These are phyloP conservation scores for Bergia puertoricense DNA, from an alignment of 92 coral and sea anemone species.

Conservation along the genomic window DNA sequence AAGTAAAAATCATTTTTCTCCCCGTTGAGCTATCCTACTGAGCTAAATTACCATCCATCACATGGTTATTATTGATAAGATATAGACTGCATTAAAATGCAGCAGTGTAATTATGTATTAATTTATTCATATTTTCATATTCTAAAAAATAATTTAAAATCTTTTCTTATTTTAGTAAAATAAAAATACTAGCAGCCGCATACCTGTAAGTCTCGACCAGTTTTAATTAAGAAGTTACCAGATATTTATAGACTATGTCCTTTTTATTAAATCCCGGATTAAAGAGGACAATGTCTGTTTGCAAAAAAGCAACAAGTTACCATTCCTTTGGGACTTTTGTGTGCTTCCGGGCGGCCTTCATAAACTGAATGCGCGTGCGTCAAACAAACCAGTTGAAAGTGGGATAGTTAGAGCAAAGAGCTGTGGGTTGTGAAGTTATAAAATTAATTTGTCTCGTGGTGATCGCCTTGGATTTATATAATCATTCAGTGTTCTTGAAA, in stretches of 20 bases:
- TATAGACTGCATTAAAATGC: constrained; percentile 16
- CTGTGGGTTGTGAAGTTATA: constrained; percentile 9
- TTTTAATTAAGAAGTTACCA: neutral
- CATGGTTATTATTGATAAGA: constrained; percentile 3
- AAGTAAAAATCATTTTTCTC: constrained; percentile 11
- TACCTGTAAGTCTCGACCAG: neutral
- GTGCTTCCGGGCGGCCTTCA: neutral
- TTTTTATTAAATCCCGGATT: too few relatives aligned
- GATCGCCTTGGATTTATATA: constrained; percentile 21
- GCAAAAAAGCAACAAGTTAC: neutral
- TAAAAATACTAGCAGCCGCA: neutral
- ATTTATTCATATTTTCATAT: constrained; percentile 3
- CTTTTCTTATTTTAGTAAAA: neutral
- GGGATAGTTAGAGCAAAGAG: too few relatives aligned
- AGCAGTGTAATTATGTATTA: constrained; percentile 12
- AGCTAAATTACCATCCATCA: constrained; percentile 10
- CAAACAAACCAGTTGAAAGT: too few relatives aligned
- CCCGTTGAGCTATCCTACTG: constrained; percentile 6
- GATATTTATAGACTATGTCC: neutral
- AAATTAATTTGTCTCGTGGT: constrained; percentile 25
- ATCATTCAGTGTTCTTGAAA: neutral
- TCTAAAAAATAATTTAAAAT: neutral
- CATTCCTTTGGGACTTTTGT: neutral
- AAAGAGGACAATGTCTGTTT: neutral
- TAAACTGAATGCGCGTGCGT: too few relatives aligned